Conservation (phyloP, 2,888 invertebrate genomes). For the Pocota personata region DNA sequence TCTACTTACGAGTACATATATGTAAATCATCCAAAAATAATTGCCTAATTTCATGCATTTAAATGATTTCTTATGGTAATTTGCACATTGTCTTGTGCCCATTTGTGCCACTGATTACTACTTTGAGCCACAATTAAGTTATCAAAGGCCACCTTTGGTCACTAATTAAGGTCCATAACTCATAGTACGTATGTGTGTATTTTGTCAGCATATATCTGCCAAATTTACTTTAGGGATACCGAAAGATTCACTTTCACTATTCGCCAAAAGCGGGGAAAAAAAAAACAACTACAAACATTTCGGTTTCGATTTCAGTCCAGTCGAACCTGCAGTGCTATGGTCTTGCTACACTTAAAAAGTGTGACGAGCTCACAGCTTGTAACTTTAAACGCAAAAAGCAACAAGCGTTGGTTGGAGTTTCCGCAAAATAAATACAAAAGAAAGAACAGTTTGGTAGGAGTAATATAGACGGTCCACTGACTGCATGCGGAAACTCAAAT, state of each 20-base stretch:
- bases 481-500: conserved; percentile 60
- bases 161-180: conserved; percentile 28
- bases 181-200: neutral
- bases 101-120: neutral
- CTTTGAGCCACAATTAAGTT: conserved; percentile 17
- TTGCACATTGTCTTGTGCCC: neutral
- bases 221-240: conserved; percentile 3
- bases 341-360: conserved; percentile 32
- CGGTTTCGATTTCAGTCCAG: conserved; percentile 50
- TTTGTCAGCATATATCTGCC: neutral
- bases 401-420: conserved; percentile 24
- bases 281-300: conserved; percentile 5
- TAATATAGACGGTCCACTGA: conserved; percentile 49
- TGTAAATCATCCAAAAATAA: neutral
- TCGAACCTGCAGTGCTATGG: conserved; percentile 9
- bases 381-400: conserved; percentile 35
- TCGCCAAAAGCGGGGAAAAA: conserved; percentile 25
- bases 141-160: conserved; percentile 4
- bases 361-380: conserved; percentile 37
- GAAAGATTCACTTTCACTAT: conserved; percentile 55
- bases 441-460: conserved; percentile 29
- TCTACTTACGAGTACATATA: too few species aligned
- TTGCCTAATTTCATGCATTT: neutral
- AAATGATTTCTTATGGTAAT: neutral
- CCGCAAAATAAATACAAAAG: conserved; percentile 46